phyloP scores from a whole-genome alignment of 2,888 invertebrate genomes.

The Drosophila lutescens region DNA sequence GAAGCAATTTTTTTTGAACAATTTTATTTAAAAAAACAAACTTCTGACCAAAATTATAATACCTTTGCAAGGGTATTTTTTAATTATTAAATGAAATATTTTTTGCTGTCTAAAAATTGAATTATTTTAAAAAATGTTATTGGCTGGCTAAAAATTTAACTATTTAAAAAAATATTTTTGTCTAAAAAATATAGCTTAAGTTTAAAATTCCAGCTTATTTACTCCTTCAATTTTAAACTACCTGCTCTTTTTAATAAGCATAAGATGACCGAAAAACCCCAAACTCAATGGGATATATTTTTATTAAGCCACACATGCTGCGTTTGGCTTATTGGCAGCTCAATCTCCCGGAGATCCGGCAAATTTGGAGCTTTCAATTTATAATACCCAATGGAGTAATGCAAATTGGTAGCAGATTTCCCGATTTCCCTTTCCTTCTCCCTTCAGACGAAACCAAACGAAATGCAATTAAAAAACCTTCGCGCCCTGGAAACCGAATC shows the following conservation, averaged over 20 bases:
- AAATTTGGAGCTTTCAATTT: slow-evolving; percentile 9
- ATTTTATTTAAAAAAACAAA: too few species aligned
- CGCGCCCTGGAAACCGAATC: slow-evolving; percentile 45
- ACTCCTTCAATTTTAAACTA: neutral
- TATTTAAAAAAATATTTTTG: too few species aligned
- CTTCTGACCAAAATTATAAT: too few species aligned
- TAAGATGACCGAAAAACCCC: neutral
- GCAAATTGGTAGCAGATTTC: slow-evolving; percentile 22
- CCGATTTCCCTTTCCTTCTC: neutral
- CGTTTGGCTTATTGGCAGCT: slow-evolving; percentile 27
- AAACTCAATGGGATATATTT: slow-evolving; percentile 13
- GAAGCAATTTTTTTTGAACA: too few species aligned
- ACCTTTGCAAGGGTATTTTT: too few species aligned
- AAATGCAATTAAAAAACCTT: slow-evolving; percentile 69
- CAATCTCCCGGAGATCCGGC: slow-evolving; percentile 13
- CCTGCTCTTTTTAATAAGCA: neutral
- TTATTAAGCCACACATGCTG: slow-evolving; percentile 27
- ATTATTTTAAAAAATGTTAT: too few species aligned
- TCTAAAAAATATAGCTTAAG: too few species aligned
- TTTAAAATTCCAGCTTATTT: too few species aligned
- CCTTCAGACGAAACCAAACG: slow-evolving; percentile 1
- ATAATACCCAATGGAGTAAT: slow-evolving; percentile 28
- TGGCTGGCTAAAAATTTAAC: too few species aligned
- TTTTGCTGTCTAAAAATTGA: too few species aligned
- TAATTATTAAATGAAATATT: too few species aligned